These are phyloP conservation scores for Rosalia funebris DNA, from an alignment of 2,888 invertebrate species.

Conservation along the genomic window DNA sequence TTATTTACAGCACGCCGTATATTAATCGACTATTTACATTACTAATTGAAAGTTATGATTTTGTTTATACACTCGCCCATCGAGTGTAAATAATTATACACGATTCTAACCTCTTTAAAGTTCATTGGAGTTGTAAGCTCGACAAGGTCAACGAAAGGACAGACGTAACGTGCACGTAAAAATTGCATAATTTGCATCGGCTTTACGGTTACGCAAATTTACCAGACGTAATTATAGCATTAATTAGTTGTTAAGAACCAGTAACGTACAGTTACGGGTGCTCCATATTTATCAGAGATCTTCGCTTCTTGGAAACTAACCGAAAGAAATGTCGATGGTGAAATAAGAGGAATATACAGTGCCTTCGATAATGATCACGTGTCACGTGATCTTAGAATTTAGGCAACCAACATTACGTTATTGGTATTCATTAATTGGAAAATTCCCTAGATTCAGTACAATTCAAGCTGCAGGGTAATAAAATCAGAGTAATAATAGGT, in stretches of 20 bases:
- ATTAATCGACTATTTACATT: conserved; percentile 10
- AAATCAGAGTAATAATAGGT: too few species aligned
- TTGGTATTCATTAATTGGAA: too few species aligned
- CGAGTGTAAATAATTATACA: conserved; percentile 11
- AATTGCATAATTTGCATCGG: background rate
- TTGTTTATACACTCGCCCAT: conserved; percentile 11
- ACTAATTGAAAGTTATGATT: conserved; percentile 21
- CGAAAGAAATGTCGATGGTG: too few species aligned
- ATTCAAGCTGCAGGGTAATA: too few species aligned
- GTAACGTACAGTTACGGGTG: too few species aligned
- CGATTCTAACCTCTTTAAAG: conserved; percentile 14
- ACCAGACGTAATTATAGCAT: background rate
- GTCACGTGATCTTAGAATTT: too few species aligned
- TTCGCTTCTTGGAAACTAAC: too few species aligned
- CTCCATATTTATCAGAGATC: too few species aligned
- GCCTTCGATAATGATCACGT: too few species aligned
- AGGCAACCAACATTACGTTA: too few species aligned
- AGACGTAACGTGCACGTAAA: background rate
- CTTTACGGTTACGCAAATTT: background rate
- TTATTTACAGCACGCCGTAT: conserved; percentile 2
- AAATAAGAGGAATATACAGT: too few species aligned
- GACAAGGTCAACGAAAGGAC: conserved; percentile 5
- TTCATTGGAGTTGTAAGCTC: conserved; percentile 17
- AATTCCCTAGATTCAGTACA: too few species aligned
- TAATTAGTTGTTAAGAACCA: background rate